These are phyloP conservation scores for Calliphora vomitoria DNA, from an alignment of 2,888 invertebrate genomes.

Conservation along the genomic window DNA sequence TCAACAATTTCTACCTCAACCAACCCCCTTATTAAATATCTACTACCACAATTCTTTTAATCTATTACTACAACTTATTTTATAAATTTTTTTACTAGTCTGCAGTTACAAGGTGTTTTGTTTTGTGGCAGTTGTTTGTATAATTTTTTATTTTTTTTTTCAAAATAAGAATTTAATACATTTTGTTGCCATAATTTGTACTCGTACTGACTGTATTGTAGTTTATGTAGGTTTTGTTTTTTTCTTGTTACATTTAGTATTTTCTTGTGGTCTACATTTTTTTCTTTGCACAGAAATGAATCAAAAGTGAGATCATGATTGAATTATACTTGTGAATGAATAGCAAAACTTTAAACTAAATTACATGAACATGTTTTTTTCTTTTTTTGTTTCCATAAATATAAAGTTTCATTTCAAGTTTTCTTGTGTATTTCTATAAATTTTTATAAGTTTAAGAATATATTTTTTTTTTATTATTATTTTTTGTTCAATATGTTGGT, in stretches of 20 bases:
- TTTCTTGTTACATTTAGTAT: conserved; percentile 18
- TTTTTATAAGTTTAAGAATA: conserved; percentile 53
- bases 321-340: conserved; percentile 32
- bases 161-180: conserved; percentile 38
- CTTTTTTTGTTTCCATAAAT: no score
- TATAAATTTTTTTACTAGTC: conserved; percentile 11
- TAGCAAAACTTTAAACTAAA: conserved; percentile 20
- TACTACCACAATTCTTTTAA: not conserved
- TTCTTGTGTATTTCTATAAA: conserved; percentile 32
- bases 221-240: conserved; percentile 52
- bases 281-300: conserved; percentile 50
- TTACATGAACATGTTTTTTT: conserved; percentile 38
- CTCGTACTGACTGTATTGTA: not conserved
- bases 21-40: not conserved
- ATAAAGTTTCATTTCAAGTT: conserved; percentile 40
- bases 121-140: not conserved
- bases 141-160: not conserved
- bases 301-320: conserved; percentile 70
- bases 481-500: conserved; percentile 22
- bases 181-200: conserved; percentile 56
- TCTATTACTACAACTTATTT: not conserved
- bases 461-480: not conserved
- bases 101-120: conserved; percentile 44
- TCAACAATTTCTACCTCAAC: no score
- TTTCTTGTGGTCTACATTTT: conserved; percentile 62